These are phyloP conservation scores for Siderastrea siderea DNA, from an alignment of 92 coral and sea anemone species.

Conservation along the genomic window DNA sequence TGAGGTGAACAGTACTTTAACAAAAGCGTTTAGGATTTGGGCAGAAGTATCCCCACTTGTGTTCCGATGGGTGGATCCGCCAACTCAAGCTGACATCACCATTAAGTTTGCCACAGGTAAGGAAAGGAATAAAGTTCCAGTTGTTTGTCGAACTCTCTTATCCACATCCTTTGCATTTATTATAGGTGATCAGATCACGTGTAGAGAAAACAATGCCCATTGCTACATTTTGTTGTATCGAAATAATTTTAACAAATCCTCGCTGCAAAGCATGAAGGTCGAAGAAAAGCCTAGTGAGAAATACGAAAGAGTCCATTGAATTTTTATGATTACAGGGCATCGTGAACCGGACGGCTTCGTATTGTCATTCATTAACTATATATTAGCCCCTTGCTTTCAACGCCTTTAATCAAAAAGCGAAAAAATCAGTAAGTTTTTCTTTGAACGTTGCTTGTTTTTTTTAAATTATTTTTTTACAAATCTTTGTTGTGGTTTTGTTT, in stretches of 20 bases:
- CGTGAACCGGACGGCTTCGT: too few species aligned
- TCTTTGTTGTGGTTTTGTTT: neutral
- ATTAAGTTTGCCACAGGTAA: conserved; percentile 61
- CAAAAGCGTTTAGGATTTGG: conserved; percentile 60
- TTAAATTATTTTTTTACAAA: neutral
- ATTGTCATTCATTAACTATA: too few species aligned
- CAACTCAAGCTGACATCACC: conserved; percentile 42
- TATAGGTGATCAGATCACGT: neutral
- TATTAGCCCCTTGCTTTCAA: too few species aligned
- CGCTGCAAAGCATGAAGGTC: too few species aligned
- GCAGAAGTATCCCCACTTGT: conserved; percentile 61
- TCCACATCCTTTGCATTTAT: too few species aligned
- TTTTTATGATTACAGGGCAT: too few species aligned
- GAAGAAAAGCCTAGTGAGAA: too few species aligned
- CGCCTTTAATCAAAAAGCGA: too few species aligned
- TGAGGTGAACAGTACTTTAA: conserved; percentile 27
- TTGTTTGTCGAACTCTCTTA: neutral
- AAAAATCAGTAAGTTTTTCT: too few species aligned
- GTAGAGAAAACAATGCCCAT: neutral
- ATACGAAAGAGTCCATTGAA: too few species aligned
- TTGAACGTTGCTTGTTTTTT: neutral
- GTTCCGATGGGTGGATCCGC: conserved; percentile 34
- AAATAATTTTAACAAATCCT: too few species aligned
- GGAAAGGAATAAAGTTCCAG: neutral
- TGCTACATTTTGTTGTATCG: too few species aligned